Percentiles rank a stretch among this genome's conserved stretches.
These are phyloP conservation scores for Pilophorus perplexus DNA, from an alignment of 2,888 invertebrate genomes.

Conservation along the genomic window DNA sequence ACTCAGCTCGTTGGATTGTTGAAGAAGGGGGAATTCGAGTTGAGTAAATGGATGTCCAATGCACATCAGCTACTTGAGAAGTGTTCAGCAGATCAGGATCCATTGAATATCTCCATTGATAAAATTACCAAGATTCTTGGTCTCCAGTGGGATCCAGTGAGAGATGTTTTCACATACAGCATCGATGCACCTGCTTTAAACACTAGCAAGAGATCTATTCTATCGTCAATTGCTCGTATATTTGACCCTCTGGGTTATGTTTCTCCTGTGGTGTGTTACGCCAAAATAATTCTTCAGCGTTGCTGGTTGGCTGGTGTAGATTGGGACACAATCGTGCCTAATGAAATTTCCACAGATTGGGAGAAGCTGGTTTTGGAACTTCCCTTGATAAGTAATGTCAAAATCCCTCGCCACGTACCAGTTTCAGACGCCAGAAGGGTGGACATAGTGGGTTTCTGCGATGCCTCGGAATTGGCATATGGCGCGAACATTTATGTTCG, in stretches of 20 bases:
- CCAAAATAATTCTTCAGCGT: slow-evolving; percentile 46
- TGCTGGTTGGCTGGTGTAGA: slow-evolving; percentile 45
- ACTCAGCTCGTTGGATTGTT: slow-evolving; percentile 30
- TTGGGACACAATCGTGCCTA: slow-evolving; percentile 47
- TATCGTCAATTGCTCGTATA: slow-evolving; percentile 32
- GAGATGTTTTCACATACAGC: slow-evolving; percentile 41
- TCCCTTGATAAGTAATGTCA: not conserved
- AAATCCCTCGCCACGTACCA: slow-evolving; percentile 9
- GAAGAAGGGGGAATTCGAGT: slow-evolving; percentile 31
- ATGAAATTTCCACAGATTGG: slow-evolving; percentile 4
- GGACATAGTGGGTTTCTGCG: slow-evolving; percentile 16
- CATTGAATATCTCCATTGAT: not conserved
- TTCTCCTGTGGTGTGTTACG: slow-evolving; percentile 41
- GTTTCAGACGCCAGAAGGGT: not conserved
- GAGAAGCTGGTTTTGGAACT: not conserved
- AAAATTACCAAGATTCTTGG: slow-evolving; percentile 44
- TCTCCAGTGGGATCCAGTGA: slow-evolving; percentile 43
- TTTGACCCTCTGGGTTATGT: slow-evolving; percentile 46
- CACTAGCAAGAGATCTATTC: slow-evolving; percentile 34
- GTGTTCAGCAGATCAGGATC: not conserved
- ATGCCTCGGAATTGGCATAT: slow-evolving; percentile 25
- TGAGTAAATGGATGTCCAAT: slow-evolving; percentile 36
- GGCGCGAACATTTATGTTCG: slow-evolving; percentile 4
- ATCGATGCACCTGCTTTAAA: not conserved
- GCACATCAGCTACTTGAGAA: not conserved